Conservation (phyloP, 2,113 vertebrate genomes). For the Pteronura brasiliensis region DNA sequence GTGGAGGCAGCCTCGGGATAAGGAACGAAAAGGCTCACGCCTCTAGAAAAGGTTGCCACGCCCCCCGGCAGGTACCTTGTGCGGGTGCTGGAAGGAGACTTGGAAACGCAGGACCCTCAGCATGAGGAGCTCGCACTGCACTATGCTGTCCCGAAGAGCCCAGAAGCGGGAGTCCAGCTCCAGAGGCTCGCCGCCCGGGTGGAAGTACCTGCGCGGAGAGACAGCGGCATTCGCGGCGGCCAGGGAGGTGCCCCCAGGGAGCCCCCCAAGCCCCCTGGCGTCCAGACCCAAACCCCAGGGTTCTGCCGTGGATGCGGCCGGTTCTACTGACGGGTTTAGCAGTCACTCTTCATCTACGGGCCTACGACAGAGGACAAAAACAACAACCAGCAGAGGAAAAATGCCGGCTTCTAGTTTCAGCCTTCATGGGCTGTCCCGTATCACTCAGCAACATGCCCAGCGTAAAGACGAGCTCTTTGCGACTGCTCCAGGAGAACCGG, state of each 20-base stretch:
- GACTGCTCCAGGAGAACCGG: neutral
- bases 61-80: slow-evolving; percentile 76
- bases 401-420: neutral
- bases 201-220: slow-evolving; percentile 84
- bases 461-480: neutral
- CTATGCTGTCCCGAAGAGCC: slow-evolving; percentile 91
- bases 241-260: neutral
- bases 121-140: slow-evolving; percentile 91
- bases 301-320: neutral
- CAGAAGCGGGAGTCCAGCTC: slow-evolving; percentile 90
- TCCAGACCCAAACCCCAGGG: neutral
- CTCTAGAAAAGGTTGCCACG: too few species aligned
- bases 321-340: neutral
- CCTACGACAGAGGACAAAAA: neutral
- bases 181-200: slow-evolving; percentile 83
- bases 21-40: neutral
- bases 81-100: slow-evolving; percentile 91
- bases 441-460: neutral
- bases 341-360: neutral
- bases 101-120: slow-evolving; percentile 90
- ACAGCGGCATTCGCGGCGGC: neutral
- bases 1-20: neutral
- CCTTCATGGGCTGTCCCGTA: neutral
- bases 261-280: neutral
- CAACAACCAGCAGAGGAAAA: neutral